Evolutionary conservation across 2,888 invertebrate species (phyloP).

Genomic region (Eupelmus urozonus): DNA sequence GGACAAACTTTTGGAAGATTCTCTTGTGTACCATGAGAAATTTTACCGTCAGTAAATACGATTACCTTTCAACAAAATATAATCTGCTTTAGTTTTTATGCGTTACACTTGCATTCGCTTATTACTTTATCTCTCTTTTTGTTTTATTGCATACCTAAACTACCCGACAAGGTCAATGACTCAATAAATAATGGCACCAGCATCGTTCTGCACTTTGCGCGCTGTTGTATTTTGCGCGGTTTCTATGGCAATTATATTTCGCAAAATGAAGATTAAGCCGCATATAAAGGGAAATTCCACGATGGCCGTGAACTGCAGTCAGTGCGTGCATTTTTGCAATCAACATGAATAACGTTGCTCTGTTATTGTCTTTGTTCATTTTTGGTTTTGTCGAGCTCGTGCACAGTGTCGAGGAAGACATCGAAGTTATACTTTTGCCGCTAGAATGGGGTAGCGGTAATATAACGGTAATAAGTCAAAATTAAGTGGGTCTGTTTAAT

Average conservation of each 20-base stretch:
- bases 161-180: constrained; percentile 57
- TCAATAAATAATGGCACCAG: constrained; percentile 69
- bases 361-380: background rate
- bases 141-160: constrained; percentile 25
- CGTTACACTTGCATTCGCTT: background rate
- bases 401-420: constrained; percentile 53
- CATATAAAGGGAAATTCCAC: constrained; percentile 40
- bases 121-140: background rate
- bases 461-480: constrained; percentile 42
- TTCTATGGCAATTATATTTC: constrained; percentile 56
- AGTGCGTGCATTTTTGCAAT: constrained; percentile 16
- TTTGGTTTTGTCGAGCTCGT: background rate
- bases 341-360: constrained; percentile 16
- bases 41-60: constrained; percentile 37
- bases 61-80: constrained; percentile 29
- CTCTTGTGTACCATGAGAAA: constrained; percentile 40
- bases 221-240: constrained; percentile 24
- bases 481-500: background rate
- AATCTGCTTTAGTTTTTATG: constrained; percentile 20
- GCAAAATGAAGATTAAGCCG: constrained; percentile 28
- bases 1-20: constrained; percentile 27
- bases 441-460: constrained; percentile 61
- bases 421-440: constrained; percentile 66
- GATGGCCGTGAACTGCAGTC: constrained; percentile 49
- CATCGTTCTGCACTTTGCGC: constrained; percentile 62